Evolutionary conservation across 2,113 vertebrate genomes (phyloP).

Genomic region (Chlorodrepanis virens): DNA sequence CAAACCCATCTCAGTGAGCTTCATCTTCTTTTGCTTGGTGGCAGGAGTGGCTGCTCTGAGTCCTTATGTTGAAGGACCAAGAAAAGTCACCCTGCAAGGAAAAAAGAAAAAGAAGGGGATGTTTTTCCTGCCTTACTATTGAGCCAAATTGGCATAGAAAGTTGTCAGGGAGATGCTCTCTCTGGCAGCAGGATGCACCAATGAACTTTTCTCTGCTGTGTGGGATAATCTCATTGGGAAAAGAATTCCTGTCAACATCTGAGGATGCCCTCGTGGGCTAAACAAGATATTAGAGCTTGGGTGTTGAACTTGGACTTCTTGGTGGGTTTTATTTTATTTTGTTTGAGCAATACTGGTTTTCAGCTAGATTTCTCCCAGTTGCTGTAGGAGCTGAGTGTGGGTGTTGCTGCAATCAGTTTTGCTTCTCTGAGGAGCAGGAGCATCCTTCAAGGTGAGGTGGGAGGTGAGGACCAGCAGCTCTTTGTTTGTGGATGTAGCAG

Average conservation of each 20-base stretch:
- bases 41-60: neutral
- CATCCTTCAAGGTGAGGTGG: neutral
- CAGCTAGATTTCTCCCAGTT: neutral
- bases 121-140: neutral
- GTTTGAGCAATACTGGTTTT: neutral
- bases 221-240: neutral
- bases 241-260: neutral
- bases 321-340: neutral
- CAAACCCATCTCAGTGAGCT: neutral
- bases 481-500: neutral
- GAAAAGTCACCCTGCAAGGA: neutral
- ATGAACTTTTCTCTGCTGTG: neutral
- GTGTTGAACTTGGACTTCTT: neutral
- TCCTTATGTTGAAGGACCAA: neutral
- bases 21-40: neutral
- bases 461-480: neutral
- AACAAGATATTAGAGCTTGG: neutral
- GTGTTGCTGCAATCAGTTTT: neutral
- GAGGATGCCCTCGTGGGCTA: neutral
- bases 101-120: neutral
- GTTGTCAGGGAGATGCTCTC: neutral
- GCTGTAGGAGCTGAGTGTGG: neutral
- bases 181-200: neutral
- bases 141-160: neutral
- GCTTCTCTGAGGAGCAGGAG: neutral